phyloP scores from a whole-genome alignment of 1,140 invertebrate genomes.

The Lucilia sericata region DNA sequence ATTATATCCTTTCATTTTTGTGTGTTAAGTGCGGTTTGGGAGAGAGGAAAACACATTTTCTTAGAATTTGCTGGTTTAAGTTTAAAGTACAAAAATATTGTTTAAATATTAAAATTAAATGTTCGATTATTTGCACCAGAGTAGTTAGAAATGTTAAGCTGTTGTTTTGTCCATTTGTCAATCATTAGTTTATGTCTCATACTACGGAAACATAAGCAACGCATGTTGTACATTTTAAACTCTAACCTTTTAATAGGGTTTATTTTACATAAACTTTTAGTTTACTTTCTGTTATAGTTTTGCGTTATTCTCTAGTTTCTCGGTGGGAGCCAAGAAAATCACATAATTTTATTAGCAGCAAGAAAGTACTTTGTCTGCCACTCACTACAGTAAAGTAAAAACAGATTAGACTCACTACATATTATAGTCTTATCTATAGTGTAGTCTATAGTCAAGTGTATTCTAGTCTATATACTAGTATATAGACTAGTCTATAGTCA shows the following conservation, averaged over 20 bases:
- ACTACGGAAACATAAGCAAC: slow-evolving; percentile 23
- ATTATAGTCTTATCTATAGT: too few relatives aligned
- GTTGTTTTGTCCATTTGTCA: not conserved
- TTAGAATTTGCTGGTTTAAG: too few relatives aligned
- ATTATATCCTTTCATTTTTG: not conserved
- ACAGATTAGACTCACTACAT: too few relatives aligned
- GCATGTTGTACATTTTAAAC: slow-evolving; percentile 7
- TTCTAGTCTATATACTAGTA: too few relatives aligned
- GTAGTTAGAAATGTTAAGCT: too few relatives aligned
- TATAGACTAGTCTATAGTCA: too few relatives aligned
- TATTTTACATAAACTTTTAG: not conserved
- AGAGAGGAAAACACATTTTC: not conserved
- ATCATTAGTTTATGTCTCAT: not conserved
- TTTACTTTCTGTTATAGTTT: not conserved
- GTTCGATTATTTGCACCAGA: too few relatives aligned
- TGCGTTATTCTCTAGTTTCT: not conserved
- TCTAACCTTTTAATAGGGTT: not conserved
- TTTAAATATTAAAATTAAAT: not conserved
- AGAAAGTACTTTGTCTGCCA: not conserved
- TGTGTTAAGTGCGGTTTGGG: not conserved
- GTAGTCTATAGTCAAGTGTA: too few relatives aligned
- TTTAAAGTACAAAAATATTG: too few relatives aligned
- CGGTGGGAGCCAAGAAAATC: not conserved
- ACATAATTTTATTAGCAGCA: not conserved
- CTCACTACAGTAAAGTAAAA: too few relatives aligned